Percentiles rank a stretch among this genome's conserved stretches.
phyloP scores from a whole-genome alignment of 1,140 invertebrate species.

The Penaeus japonicus region DNA sequence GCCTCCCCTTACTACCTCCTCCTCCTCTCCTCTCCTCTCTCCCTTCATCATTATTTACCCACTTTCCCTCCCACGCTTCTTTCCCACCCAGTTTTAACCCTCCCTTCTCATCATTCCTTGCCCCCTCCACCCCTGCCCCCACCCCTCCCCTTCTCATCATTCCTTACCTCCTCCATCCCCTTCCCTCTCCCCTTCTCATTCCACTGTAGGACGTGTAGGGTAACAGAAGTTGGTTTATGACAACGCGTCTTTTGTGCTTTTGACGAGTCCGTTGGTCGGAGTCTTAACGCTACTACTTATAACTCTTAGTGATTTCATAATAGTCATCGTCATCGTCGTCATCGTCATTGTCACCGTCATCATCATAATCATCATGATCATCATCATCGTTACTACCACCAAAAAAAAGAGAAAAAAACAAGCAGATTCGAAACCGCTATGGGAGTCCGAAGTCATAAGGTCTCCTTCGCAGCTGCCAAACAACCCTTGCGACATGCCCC shows the following conservation, averaged over 20 bases:
- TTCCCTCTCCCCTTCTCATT: not conserved
- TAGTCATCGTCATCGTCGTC: no score
- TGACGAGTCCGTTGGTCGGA: no score
- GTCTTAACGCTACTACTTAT: no score
- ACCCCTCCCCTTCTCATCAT: not conserved
- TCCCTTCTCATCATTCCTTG: not conserved
- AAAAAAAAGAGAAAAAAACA: not conserved
- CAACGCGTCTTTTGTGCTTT: no score
- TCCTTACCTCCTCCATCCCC: not conserved
- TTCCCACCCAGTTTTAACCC: not conserved
- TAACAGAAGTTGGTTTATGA: no score
- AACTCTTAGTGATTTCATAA: no score
- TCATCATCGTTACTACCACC: not conserved
- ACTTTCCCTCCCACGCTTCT: not conserved
- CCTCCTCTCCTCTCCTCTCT: not conserved
- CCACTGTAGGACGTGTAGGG: not conserved
- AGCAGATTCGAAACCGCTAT: not conserved
- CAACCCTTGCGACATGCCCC: no score
- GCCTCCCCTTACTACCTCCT: not conserved
- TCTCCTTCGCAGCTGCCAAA: no score
- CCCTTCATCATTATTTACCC: not conserved
- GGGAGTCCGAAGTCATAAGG: not conserved
- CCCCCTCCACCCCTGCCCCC: not conserved
- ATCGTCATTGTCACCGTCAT: no score
- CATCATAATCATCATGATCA: not conserved